Evolutionary conservation across 2,888 invertebrate genomes (phyloP), one percentile per base, ranked within the genome.

Genomic region (Empis livida): DNA sequence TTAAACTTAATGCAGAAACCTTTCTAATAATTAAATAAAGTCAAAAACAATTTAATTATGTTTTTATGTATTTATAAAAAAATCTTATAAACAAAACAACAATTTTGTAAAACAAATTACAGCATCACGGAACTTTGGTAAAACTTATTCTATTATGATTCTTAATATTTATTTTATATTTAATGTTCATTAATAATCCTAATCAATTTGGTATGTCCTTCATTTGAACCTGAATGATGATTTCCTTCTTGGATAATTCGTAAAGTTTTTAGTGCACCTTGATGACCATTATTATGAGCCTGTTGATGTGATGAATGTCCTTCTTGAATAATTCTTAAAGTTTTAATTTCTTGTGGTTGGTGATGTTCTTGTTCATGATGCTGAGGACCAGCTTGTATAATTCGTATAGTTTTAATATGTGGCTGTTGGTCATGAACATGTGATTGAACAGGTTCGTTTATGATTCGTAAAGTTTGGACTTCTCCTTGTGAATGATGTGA

Each of bases 281-380:
- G n/a, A n/a, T n/a, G 35, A 13, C n/a, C n/a, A 35, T 13, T 3
- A n/a, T 5, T 13, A 35, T 35, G n/a, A 13, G 13, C 2, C 2
- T 35, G 35, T 2, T 2, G 6, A 35, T 35, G 35, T 13, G n/a
- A 3, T 2, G n/a, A 3, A n/a, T 11, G 35, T 35, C n/a, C 3
- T 41, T 41, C 41, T 37, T 49, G 32, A 13, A 49, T 43, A 17
- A 43, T 20, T 41, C 39, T 32, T 35, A 49, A 35, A 15, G 45
- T 43, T 35, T 44, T 39, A 3, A 46, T 30, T 35, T 46, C 43
- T 20, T 43, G 45, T 3, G 31, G 31, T 46, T 40, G 8, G n/a
- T 8, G 35, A 35, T 13, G 3, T 13, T 35, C 5, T 9, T 35
- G n/a, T n/a, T n/a, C 35, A 13, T 35, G 35, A 9, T 27, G 23